Evolutionary conservation across 2,113 vertebrate genomes (phyloP).

Genomic region (Gavia stellata): DNA sequence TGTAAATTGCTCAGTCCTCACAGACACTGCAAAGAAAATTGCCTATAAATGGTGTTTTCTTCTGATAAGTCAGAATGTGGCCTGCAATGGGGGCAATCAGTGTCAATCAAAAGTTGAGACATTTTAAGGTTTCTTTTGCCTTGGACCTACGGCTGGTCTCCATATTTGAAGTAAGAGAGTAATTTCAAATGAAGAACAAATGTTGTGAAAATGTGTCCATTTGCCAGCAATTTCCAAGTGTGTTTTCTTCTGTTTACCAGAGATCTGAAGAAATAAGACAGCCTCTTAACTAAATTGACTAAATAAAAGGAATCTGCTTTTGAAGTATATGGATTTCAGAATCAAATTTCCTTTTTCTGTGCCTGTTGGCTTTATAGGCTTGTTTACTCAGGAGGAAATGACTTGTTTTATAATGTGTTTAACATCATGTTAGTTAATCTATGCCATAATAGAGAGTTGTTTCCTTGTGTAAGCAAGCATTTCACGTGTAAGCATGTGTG

Average conservation of each 20-base stretch:
- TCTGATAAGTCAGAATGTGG: not conserved
- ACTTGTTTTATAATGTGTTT: slow-evolving; percentile 63
- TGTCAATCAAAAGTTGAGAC: not conserved
- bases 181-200: not conserved
- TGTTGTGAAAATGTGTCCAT: not conserved
- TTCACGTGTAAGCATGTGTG: not conserved
- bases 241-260: slow-evolving; percentile 45
- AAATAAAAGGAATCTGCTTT: slow-evolving; percentile 61
- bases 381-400: slow-evolving; percentile 58
- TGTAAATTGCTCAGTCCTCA: not conserved
- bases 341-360: slow-evolving; percentile 62
- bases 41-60: not conserved
- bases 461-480: slow-evolving; percentile 19
- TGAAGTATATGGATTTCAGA: slow-evolving; percentile 58
- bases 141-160: not conserved
- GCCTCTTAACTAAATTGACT: slow-evolving; percentile 38
- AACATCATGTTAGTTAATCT: slow-evolving; percentile 58
- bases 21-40: not conserved
- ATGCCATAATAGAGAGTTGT: not conserved
- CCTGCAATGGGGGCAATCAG: not conserved
- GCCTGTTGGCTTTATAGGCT: slow-evolving; percentile 57
- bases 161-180: not conserved
- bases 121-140: not conserved
- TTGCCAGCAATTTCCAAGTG: not conserved
- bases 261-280: slow-evolving; percentile 36